Percentiles rank a stretch among this genome's conserved stretches.
phyloP scores from a whole-genome alignment of 2,797 vertebrate genomes.

The Manis crassicaudata region DNA sequence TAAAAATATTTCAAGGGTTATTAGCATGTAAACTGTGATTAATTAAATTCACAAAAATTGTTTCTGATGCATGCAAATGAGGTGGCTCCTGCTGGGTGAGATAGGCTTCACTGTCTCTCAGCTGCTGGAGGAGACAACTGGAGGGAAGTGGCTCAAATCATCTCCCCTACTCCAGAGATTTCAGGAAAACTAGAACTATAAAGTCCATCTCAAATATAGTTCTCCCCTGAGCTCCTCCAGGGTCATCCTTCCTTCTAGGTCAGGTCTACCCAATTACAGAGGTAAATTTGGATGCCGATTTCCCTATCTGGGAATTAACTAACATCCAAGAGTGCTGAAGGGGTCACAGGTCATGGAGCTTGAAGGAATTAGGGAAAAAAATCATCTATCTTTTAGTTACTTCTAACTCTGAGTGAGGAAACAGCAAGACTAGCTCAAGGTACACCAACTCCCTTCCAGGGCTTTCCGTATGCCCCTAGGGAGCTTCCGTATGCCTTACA shows the following conservation, averaged over 20 bases:
- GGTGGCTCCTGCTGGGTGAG: constrained; percentile 73
- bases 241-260: neutral
- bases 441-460: neutral
- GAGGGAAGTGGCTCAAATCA: neutral
- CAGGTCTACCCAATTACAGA: neutral
- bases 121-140: neutral
- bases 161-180: neutral
- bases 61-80: constrained; percentile 79
- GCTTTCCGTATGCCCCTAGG: neutral
- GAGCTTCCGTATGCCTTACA: neutral
- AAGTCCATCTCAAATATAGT: neutral
- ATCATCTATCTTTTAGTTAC: neutral
- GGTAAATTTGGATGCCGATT: neutral
- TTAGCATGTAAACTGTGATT: constrained; percentile 85
- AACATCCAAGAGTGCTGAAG: neutral
- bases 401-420: neutral
- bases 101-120: constrained; percentile 35
- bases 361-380: neutral
- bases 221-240: neutral
- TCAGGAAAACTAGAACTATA: neutral
- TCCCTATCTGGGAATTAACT: neutral
- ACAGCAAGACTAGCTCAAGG: neutral
- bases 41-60: constrained; percentile 83
- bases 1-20: constrained; percentile 83
- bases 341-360: neutral